These are phyloP conservation scores for Oeneis ivallda DNA, from an alignment of 2,888 invertebrate genomes.

Conservation along the genomic window DNA sequence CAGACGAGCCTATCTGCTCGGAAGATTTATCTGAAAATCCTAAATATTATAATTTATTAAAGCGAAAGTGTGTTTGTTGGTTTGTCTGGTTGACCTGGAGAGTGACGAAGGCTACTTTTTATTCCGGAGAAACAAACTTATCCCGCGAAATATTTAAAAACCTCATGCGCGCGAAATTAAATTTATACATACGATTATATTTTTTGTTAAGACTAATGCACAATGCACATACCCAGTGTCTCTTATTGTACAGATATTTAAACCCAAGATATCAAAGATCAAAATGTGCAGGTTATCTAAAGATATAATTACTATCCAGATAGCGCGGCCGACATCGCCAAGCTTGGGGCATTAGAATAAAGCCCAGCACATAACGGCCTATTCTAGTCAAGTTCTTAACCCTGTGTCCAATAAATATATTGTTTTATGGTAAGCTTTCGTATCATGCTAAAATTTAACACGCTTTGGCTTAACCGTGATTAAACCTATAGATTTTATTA, in stretches of 20 bases:
- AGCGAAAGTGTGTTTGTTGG: no score
- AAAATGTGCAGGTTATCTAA: constrained; percentile 33
- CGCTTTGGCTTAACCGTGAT: background rate
- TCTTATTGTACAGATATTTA: constrained; percentile 3
- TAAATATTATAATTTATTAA: no score
- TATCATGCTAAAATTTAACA: constrained; percentile 8
- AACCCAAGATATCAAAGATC: constrained; percentile 30
- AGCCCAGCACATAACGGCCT: constrained; percentile 52
- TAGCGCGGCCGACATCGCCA: constrained; percentile 46
- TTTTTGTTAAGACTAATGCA: no score
- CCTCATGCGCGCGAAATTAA: no score
- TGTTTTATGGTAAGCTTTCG: constrained; percentile 43
- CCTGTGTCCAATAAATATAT: constrained; percentile 50
- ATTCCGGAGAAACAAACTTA: no score
- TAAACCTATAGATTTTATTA: constrained; percentile 5
- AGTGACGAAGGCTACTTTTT: no score
- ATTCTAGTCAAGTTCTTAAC: constrained; percentile 49
- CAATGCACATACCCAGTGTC: background rate
- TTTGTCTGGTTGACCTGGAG: no score
- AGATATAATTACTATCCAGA: constrained; percentile 44
- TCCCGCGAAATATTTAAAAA: no score
- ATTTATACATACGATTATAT: no score
- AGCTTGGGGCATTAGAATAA: constrained; percentile 52
- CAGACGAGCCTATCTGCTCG: no score
- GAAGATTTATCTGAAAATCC: no score